Base-by-base conservation (phyloP, 2,113 vertebrate species). In the Haliaeetus leucogaster region DNA sequence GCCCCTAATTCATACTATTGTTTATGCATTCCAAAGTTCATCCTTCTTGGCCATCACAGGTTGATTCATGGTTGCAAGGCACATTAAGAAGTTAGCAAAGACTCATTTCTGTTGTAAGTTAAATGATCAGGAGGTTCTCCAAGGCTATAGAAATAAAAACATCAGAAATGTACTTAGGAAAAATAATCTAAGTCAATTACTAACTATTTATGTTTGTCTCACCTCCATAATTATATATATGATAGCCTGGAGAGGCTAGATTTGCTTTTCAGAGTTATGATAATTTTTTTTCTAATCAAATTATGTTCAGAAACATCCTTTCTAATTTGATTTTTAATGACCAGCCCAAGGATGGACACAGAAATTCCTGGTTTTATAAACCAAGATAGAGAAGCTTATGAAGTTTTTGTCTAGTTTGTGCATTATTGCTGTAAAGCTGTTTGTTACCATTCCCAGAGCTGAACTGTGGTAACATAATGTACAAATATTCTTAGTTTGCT, bases 271-370 rank as follows among this genome's bases (percentile, higher is more conserved):
- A 52, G 9, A 48, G 12, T 42, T 85, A 26, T 7, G 4, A 29
- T 8, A 38, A 16, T 48, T 53, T 48, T 1, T 26, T 23, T 3
- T 20, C 3, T 48, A 42, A 53, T 16, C 7, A 81, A 89, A 73
- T 7, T 53, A 26, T 20, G 0, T 38, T 73, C 38, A 66, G 40
- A 94, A 56, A 70, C 70, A 56, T 13, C 4, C 3, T 73, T 89
- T 65, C 20, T 4, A 52, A 73, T 52, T 81, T 58, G 7, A 42
- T 53, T 87, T 89, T 82, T 71, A 56, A 52, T 67, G 34, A 34
- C 5, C 23, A 61, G 18, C 1, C 0, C 16, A 68, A 53, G 16
- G 4, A 29, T 16, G 4, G 9, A 29, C 6, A 43, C 3, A 53
- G 36, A 83, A 65, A 36, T 30, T 70, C 45, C 17, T 23, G 9